Evolutionary conservation across 2,888 invertebrate species (phyloP).

Genomic region (Lasioglossum zephyrum): DNA sequence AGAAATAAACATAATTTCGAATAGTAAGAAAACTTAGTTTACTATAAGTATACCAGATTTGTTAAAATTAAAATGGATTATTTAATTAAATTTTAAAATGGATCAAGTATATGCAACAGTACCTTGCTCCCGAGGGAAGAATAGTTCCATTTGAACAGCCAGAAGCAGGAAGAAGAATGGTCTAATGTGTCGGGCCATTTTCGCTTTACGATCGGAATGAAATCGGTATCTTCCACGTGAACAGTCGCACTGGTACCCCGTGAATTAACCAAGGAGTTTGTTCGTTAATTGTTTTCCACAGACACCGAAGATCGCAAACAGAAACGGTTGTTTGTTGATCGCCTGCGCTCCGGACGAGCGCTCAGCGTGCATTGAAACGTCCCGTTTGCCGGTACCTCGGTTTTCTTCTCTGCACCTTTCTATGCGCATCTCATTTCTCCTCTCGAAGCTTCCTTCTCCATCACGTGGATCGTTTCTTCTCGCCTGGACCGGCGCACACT

Average conservation of each 20-base stretch:
- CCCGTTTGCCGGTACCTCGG: conserved; percentile 58
- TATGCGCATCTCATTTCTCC: conserved; percentile 63
- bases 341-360: conserved; percentile 62
- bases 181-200: conserved; percentile 51
- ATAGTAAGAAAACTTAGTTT: no score
- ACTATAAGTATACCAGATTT: no score
- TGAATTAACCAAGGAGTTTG: neutral
- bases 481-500: conserved; percentile 23
- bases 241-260: conserved; percentile 15
- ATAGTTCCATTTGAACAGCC: conserved; percentile 52
- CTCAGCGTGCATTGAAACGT: conserved; percentile 70
- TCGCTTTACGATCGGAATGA: conserved; percentile 24
- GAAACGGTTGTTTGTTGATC: conserved; percentile 15
- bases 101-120: neutral
- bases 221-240: conserved; percentile 2
- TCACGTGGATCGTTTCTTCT: conserved; percentile 7
- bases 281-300: neutral
- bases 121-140: conserved; percentile 51
- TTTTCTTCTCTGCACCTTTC: conserved; percentile 72
- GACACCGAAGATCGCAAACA: neutral
- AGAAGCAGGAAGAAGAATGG: conserved; percentile 49
- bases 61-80: no score
- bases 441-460: conserved; percentile 38
- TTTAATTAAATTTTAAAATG: neutral
- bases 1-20: no score